Conservation (phyloP, 2,888 invertebrate genomes). For the Lochmaea crataegi region DNA sequence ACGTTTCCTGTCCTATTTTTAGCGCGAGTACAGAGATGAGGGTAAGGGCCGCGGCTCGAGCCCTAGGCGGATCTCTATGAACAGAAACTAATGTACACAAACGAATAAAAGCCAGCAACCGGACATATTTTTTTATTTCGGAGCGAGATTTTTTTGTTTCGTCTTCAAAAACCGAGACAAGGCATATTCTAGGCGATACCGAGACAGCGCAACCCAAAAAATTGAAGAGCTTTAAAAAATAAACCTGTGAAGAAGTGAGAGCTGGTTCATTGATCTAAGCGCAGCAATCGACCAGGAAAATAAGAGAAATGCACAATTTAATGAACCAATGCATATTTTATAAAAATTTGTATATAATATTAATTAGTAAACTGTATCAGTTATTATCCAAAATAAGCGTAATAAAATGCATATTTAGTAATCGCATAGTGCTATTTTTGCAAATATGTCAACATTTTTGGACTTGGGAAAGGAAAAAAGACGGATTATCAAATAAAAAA, state of each 20-base stretch:
- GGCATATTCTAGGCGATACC: too few species aligned
- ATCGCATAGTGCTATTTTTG: constrained; percentile 6
- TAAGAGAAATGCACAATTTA: not conserved
- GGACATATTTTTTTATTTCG: too few species aligned
- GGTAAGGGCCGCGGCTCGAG: constrained; percentile 11
- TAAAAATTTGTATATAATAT: not conserved
- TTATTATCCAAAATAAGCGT: constrained; percentile 3
- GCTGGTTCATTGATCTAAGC: not conserved
- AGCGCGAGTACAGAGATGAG: constrained; percentile 23
- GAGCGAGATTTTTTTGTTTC: too few species aligned
- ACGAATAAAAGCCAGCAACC: not conserved
- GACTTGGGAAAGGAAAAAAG: constrained; percentile 29
- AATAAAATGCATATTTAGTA: constrained; percentile 1
- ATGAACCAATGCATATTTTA: not conserved
- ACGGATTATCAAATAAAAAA: constrained; percentile 6
- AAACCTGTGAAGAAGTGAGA: too few species aligned
- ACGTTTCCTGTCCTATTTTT: constrained; percentile 43
- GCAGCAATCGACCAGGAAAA: not conserved
- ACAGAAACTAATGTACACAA: constrained; percentile 3
- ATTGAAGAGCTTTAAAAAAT: not conserved
- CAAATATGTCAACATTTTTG: constrained; percentile 25
- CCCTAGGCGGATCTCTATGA: constrained; percentile 27
- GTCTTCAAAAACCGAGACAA: too few species aligned
- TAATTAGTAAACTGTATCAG: not conserved
- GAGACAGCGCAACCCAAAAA: too few species aligned